These are phyloP conservation scores for Plectus sambesii DNA, from an alignment of 1,140 invertebrate genomes.

Conservation along the genomic window DNA sequence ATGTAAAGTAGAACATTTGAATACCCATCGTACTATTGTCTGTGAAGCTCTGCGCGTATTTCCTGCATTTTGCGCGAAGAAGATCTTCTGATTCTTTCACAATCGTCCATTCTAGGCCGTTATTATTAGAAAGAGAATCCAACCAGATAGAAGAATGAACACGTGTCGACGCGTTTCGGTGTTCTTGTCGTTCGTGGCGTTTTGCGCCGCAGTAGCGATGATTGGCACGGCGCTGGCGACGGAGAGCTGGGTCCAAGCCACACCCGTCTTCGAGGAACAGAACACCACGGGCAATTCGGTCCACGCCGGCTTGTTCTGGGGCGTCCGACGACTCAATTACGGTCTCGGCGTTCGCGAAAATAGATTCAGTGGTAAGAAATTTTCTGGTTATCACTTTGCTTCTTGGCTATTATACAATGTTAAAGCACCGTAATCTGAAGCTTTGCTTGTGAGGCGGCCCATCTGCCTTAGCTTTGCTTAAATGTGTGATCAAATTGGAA, in stretches of 20 bases:
- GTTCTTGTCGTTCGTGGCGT: background rate
- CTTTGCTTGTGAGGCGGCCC: too few species aligned
- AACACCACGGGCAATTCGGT: background rate
- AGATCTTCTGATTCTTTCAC: too few species aligned
- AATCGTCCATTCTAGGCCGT: too few species aligned
- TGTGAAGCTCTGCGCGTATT: too few species aligned
- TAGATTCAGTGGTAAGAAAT: background rate
- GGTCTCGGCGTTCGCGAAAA: background rate
- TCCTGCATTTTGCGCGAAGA: too few species aligned
- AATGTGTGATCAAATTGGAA: too few species aligned
- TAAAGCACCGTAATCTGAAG: too few species aligned
- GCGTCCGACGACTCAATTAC: background rate
- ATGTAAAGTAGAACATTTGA: too few species aligned
- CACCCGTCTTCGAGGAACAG: background rate
- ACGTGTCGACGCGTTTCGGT: constrained; percentile 3
- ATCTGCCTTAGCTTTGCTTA: too few species aligned
- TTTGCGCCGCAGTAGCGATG: background rate
- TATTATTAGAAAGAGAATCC: too few species aligned
- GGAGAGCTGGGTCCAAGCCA: background rate
- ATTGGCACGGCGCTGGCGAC: background rate
- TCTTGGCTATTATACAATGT: background rate
- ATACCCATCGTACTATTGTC: too few species aligned
- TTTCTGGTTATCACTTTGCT: background rate
- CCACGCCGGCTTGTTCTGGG: background rate
- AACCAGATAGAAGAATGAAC: background rate